Evolutionary conservation across 2,113 vertebrate species (phyloP).

Genomic region (Periophthalmodon schlosseri): DNA sequence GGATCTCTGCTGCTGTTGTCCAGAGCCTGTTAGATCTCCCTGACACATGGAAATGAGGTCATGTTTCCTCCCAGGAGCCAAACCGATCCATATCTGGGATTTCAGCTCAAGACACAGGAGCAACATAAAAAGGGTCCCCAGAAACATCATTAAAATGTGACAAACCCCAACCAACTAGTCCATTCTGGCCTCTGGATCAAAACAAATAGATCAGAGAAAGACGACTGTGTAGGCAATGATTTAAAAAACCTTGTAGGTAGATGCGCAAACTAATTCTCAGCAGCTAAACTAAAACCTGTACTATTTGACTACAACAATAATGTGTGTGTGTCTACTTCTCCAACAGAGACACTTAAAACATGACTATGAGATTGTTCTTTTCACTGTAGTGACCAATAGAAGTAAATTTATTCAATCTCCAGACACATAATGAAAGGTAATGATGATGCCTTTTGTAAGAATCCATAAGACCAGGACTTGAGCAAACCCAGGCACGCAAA

Average conservation of each 20-base stretch:
- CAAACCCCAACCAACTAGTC: constrained; percentile 43
- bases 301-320: too few relatives aligned
- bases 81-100: constrained; percentile 50
- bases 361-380: too few relatives aligned
- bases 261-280: too few relatives aligned
- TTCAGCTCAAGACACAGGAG: constrained; percentile 28
- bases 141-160: constrained; percentile 65
- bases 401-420: too few relatives aligned
- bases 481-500: too few relatives aligned
- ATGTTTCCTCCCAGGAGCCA: constrained; percentile 54
- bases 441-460: too few relatives aligned
- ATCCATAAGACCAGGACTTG: too few relatives aligned
- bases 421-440: too few relatives aligned
- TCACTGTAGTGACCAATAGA: too few relatives aligned
- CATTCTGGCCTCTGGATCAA: constrained; percentile 39
- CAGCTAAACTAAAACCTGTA: too few relatives aligned
- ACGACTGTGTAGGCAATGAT: constrained; percentile 36
- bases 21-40: constrained; percentile 55
- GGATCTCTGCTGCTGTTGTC: constrained; percentile 40
- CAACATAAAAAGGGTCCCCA: constrained; percentile 37
- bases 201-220: constrained; percentile 56
- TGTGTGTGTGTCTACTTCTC: too few relatives aligned
- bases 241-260: constrained; percentile 14
- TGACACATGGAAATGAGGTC: constrained; percentile 70
- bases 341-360: too few relatives aligned